A percentile compares a stretch with the other conserved stretches of the same genome.
Evolutionary conservation across 2,888 invertebrate genomes (phyloP).

Genomic region (Dryobota labecula): DNA sequence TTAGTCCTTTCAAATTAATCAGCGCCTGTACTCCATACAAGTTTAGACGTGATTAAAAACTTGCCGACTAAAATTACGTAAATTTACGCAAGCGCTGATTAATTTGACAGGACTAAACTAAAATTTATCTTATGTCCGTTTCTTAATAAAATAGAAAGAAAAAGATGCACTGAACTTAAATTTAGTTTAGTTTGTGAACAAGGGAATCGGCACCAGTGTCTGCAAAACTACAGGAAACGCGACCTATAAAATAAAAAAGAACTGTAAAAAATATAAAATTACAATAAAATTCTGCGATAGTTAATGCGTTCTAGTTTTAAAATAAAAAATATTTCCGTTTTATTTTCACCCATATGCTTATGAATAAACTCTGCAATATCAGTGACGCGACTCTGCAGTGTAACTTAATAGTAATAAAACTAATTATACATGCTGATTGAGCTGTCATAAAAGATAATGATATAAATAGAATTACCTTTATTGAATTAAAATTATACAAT

Average conservation of each 20-base stretch:
- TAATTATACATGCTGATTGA: conserved; percentile 27
- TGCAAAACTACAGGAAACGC: neutral
- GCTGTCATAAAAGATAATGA: conserved; percentile 14
- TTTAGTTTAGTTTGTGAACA: no score
- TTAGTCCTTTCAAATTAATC: no score
- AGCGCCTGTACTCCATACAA: no score
- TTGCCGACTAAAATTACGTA: no score
- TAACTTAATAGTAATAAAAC: conserved; percentile 9
- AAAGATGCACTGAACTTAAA: no score
- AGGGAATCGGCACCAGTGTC: no score
- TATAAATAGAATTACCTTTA: conserved; percentile 25
- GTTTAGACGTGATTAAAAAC: no score
- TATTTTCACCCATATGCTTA: neutral
- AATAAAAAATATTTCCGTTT: conserved; percentile 10
- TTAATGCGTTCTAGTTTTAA: conserved; percentile 29
- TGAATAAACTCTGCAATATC: conserved; percentile 9
- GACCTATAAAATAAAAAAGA: conserved; percentile 21
- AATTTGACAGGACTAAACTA: no score
- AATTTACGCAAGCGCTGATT: no score
- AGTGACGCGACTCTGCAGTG: neutral
- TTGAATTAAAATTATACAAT: conserved; percentile 26
- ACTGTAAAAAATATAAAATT: conserved; percentile 4
- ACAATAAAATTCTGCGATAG: conserved; percentile 3
- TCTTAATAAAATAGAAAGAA: no score
- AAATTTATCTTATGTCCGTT: no score